Percentiles rank a stretch among this genome's conserved stretches.
Evolutionary conservation across 2,797 vertebrate genomes (phyloP).

Genomic region (Scyliorhinus canicula): DNA sequence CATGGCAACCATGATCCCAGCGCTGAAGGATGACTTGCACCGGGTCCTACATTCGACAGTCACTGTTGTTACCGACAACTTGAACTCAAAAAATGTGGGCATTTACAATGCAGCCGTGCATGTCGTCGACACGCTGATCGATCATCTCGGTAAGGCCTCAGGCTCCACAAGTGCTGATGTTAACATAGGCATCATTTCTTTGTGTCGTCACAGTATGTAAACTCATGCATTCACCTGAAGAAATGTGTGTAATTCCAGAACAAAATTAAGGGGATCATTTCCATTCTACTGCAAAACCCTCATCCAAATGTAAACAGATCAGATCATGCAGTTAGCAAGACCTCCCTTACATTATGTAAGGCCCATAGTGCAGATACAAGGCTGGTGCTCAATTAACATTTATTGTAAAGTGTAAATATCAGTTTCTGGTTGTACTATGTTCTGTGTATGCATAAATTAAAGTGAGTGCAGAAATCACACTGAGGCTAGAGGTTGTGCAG

Average conservation of each 20-base stretch:
- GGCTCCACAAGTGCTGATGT: not conserved
- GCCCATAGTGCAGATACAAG: not conserved
- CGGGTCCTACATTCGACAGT: slow-evolving; percentile 50
- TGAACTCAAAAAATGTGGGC: slow-evolving; percentile 55
- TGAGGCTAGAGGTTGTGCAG: not conserved
- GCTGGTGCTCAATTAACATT: not conserved
- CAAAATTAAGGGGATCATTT: not conserved
- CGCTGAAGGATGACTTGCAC: slow-evolving; percentile 49
- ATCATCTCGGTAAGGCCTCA: slow-evolving; percentile 50
- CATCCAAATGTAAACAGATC: not conserved
- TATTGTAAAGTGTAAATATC: not conserved
- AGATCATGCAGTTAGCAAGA: no score
- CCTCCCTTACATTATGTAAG: not conserved
- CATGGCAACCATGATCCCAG: slow-evolving; percentile 45
- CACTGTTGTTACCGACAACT: slow-evolving; percentile 49
- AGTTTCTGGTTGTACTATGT: not conserved
- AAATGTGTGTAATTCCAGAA: not conserved
- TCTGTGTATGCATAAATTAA: not conserved
- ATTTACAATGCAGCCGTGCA: slow-evolving; percentile 48
- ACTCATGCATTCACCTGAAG: not conserved
- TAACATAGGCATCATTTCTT: not conserved
- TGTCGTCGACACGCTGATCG: slow-evolving; percentile 46
- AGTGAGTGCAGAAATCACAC: not conserved
- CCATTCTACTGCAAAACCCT: not conserved
- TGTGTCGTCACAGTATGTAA: not conserved